phyloP scores from a whole-genome alignment of 2,888 invertebrate species.

The Drosophila mimica region DNA sequence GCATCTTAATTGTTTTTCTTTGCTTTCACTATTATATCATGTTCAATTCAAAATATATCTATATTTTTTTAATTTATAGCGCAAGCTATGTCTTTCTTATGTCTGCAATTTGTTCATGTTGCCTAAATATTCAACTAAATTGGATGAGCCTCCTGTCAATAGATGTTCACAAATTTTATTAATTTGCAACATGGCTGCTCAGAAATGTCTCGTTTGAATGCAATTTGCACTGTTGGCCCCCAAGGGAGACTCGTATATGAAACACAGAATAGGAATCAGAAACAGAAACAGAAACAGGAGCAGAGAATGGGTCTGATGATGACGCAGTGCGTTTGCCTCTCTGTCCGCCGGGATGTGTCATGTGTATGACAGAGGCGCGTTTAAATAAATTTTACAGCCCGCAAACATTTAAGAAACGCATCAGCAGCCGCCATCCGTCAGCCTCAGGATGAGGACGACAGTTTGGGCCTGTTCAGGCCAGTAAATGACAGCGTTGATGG shows the following conservation, averaged over 20 bases:
- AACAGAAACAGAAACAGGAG: constrained; percentile 6
- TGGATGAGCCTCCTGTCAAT: constrained; percentile 53
- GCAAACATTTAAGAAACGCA: constrained; percentile 75
- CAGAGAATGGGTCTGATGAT: constrained; percentile 48
- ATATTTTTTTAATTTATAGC: no score
- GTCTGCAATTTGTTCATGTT: no score
- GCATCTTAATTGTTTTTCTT: no score
- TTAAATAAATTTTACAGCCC: constrained; percentile 73
- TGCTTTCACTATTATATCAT: no score
- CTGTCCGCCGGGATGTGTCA: constrained; percentile 41
- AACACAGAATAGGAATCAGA: constrained; percentile 19
- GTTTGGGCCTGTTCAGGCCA: constrained; percentile 56
- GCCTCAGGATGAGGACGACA: constrained; percentile 48
- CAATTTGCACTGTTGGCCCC: constrained; percentile 40
- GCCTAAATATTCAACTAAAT: not conserved
- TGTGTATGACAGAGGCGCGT: constrained; percentile 69
- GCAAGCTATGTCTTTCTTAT: no score
- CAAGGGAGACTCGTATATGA: constrained; percentile 9
- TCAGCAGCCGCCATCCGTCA: constrained; percentile 50
- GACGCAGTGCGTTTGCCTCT: constrained; percentile 72
- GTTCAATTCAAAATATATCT: no score
- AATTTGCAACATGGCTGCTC: constrained; percentile 51
- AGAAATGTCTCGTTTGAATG: constrained; percentile 33
- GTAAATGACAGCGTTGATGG: constrained; percentile 78
- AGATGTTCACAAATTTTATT: constrained; percentile 60